Conservation (phyloP, 2,888 invertebrate species). For the Apodemia duryi region DNA sequence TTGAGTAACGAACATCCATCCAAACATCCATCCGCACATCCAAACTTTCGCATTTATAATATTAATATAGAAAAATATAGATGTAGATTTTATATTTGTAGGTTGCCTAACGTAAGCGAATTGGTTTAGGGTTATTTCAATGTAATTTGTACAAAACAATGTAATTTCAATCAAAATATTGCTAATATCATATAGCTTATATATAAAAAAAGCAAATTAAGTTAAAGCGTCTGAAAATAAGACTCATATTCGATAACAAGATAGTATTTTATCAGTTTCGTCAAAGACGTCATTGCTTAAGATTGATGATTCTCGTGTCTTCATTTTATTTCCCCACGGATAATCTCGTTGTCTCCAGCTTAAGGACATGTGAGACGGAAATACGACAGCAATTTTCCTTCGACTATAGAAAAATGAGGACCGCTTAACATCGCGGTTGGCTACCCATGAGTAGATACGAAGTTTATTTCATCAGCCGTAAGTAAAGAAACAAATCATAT, state of each 20-base stretch:
- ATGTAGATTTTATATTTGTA: no score
- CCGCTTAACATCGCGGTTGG: slow-evolving; percentile 66
- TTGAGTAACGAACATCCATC: no score
- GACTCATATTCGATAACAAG: background rate
- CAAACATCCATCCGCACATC: no score
- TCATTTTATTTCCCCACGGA: slow-evolving; percentile 71
- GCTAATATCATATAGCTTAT: no score
- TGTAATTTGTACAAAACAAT: no score
- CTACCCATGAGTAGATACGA: slow-evolving; percentile 42
- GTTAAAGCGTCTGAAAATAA: background rate
- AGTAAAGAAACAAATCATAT: slow-evolving; percentile 22
- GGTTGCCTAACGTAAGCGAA: no score
- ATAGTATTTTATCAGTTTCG: slow-evolving; percentile 29
- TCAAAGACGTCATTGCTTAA: slow-evolving; percentile 36
- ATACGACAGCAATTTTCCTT: slow-evolving; percentile 74
- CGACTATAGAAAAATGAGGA: slow-evolving; percentile 74
- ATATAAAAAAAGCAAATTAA: no score
- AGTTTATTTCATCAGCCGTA: slow-evolving; percentile 35
- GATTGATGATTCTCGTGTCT: slow-evolving; percentile 72
- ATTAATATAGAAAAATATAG: no score
- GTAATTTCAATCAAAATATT: no score
- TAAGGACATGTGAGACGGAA: slow-evolving; percentile 75
- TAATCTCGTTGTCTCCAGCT: slow-evolving; percentile 76
- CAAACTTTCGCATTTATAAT: no score
- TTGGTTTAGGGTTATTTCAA: no score